Evolutionary conservation across 2,888 invertebrate genomes (phyloP).

Genomic region (Venusia cambrica): DNA sequence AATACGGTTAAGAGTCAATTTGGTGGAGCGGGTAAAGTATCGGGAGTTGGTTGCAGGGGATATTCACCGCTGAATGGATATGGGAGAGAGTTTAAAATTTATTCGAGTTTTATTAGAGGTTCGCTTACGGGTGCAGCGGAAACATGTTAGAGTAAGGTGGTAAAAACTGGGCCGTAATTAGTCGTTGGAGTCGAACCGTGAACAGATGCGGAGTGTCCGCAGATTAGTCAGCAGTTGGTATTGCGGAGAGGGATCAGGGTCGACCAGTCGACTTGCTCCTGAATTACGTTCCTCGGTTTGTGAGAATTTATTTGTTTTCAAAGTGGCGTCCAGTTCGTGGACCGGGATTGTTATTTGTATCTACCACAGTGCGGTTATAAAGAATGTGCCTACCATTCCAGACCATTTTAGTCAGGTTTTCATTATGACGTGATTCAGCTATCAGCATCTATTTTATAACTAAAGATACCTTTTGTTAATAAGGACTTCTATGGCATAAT

Average conservation of each 20-base stretch:
- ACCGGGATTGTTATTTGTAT: slow-evolving; percentile 28
- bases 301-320: slow-evolving; percentile 36
- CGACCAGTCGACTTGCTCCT: slow-evolving; percentile 41
- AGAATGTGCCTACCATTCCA: too few relatives aligned
- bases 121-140: slow-evolving; percentile 47
- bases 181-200: slow-evolving; percentile 64
- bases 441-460: too few relatives aligned
- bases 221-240: slow-evolving; percentile 12
- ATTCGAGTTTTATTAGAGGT: slow-evolving; percentile 43
- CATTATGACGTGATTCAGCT: too few relatives aligned
- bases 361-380: slow-evolving; percentile 15
- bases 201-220: slow-evolving; percentile 40
- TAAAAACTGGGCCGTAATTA: slow-evolving; percentile 71
- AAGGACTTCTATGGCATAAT: too few relatives aligned
- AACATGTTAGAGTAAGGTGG: slow-evolving; percentile 56
- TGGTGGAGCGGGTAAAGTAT: slow-evolving; percentile 33
- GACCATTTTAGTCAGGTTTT: too few relatives aligned
- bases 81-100: slow-evolving; percentile 44
- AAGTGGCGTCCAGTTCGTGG: slow-evolving; percentile 22
- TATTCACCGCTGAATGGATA: slow-evolving; percentile 47
- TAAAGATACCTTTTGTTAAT: too few relatives aligned
- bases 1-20: slow-evolving; percentile 47
- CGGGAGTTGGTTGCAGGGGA: slow-evolving; percentile 32
- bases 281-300: slow-evolving; percentile 40
- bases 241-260: slow-evolving; percentile 22